Percentiles rank a stretch among this genome's conserved stretches.
These are phyloP conservation scores for Syngnathus floridae DNA, from an alignment of 2,113 vertebrate genomes.

Conservation along the genomic window DNA sequence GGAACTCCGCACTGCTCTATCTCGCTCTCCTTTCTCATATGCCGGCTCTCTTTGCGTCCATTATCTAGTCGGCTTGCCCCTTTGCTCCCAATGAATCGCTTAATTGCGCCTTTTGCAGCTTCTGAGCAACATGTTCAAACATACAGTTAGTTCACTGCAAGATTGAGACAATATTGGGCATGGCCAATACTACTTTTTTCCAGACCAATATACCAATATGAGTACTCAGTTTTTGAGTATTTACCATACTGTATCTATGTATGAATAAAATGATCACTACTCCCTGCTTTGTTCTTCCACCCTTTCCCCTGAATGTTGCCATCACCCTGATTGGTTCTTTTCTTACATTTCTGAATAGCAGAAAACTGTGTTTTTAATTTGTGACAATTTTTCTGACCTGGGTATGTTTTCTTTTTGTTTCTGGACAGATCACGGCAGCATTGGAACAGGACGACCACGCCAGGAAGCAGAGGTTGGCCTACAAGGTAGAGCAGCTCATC, in stretches of 20 bases:
- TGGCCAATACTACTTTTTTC: not conserved
- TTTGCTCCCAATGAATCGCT: conserved; percentile 40
- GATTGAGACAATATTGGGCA: not conserved
- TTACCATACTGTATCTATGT: not conserved
- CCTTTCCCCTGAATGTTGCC: conserved; percentile 18
- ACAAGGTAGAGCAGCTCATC: conserved; percentile 96
- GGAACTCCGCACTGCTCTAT: conserved; percentile 28
- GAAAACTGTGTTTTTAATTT: not conserved
- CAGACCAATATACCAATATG: no score
- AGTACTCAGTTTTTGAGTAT: no score
- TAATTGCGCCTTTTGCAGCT: conserved; percentile 27
- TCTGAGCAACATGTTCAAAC: conserved; percentile 14
- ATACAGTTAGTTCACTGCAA: conserved; percentile 11
- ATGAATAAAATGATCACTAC: not conserved
- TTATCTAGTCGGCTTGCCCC: conserved; percentile 45
- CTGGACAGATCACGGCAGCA: conserved; percentile 83
- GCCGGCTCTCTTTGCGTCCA: conserved; percentile 32
- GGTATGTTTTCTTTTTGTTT: not conserved
- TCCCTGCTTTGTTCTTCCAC: not conserved
- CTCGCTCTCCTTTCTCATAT: conserved; percentile 12
- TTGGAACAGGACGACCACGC: conserved; percentile 95
- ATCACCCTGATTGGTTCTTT: conserved; percentile 41
- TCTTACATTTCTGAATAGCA: conserved; percentile 3
- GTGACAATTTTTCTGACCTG: not conserved
- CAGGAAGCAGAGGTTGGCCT: conserved; percentile 84